Evolutionary conservation across 2,888 invertebrate genomes (phyloP).

Genomic region (Volucella zonaria): DNA sequence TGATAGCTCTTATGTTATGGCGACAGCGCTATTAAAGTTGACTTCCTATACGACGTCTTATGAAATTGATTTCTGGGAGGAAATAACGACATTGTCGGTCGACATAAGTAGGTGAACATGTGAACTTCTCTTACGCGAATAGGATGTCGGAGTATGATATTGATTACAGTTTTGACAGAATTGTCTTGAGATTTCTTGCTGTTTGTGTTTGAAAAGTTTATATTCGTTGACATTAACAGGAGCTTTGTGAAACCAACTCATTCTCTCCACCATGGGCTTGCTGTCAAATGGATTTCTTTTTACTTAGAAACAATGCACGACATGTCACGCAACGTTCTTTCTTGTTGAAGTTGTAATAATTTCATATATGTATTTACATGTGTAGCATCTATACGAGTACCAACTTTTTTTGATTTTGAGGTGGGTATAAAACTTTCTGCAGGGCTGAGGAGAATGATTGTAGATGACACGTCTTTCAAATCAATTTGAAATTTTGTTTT

Average conservation of each 20-base stretch:
- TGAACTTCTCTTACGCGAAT: too few species aligned
- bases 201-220: slow-evolving; percentile 60
- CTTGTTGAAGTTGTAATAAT: slow-evolving; percentile 53
- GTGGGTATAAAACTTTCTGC: too few species aligned
- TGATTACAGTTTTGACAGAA: slow-evolving; percentile 54
- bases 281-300: slow-evolving; percentile 62
- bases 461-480: too few species aligned
- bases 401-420: too few species aligned
- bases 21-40: slow-evolving; percentile 30
- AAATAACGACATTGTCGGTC: not conserved
- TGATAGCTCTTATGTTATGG: slow-evolving; percentile 30
- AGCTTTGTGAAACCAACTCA: slow-evolving; percentile 27
- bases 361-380: not conserved
- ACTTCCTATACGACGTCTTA: slow-evolving; percentile 32
- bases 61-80: slow-evolving; percentile 42
- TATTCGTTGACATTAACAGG: slow-evolving; percentile 51
- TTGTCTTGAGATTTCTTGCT: slow-evolving; percentile 52
- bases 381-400: too few species aligned
- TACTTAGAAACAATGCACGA: slow-evolving; percentile 55
- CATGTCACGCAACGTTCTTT: slow-evolving; percentile 56
- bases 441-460: too few species aligned
- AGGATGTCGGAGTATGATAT: not conserved
- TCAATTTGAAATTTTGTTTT: too few species aligned
- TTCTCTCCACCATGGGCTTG: slow-evolving; percentile 37
- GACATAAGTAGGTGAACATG: too few species aligned